phyloP scores from a whole-genome alignment of 2,113 vertebrate genomes.

The Syngnathus typhle region DNA sequence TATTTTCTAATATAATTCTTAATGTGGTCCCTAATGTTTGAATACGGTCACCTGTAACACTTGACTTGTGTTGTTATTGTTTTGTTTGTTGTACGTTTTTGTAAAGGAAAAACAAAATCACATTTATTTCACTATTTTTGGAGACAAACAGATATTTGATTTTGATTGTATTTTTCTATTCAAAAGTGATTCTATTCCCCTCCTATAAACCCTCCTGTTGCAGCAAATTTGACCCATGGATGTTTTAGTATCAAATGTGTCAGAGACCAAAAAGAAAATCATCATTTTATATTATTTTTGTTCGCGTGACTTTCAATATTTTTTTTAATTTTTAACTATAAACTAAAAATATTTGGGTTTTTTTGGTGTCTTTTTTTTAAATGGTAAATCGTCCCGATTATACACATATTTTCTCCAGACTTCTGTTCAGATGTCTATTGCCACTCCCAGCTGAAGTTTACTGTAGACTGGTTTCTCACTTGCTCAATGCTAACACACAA shows the following conservation, averaged over 20 bases:
- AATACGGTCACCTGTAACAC: slow-evolving; percentile 67
- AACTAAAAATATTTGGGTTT: too few species aligned
- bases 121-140: slow-evolving; percentile 99
- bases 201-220: slow-evolving; percentile 48
- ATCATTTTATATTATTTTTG: neutral
- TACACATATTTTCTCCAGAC: too few species aligned
- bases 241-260: neutral
- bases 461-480: neutral
- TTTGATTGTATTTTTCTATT: slow-evolving; percentile 99
- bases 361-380: too few species aligned
- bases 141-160: slow-evolving; percentile 86
- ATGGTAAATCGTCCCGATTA: too few species aligned
- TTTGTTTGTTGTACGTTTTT: slow-evolving; percentile 79
- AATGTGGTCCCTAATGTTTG: slow-evolving; percentile 46
- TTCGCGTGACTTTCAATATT: neutral
- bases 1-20: slow-evolving; percentile 57
- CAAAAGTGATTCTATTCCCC: slow-evolving; percentile 70
- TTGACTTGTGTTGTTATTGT: slow-evolving; percentile 76
- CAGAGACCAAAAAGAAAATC: neutral
- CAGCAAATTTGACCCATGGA: slow-evolving; percentile 33
- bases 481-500: neutral
- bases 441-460: neutral
- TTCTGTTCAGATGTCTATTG: too few species aligned
- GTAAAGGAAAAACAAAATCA: slow-evolving; percentile 74
- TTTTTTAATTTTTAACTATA: too few species aligned